These are phyloP conservation scores for Pheucticus melanocephalus DNA, from an alignment of 2,113 vertebrate genomes.

Conservation along the genomic window DNA sequence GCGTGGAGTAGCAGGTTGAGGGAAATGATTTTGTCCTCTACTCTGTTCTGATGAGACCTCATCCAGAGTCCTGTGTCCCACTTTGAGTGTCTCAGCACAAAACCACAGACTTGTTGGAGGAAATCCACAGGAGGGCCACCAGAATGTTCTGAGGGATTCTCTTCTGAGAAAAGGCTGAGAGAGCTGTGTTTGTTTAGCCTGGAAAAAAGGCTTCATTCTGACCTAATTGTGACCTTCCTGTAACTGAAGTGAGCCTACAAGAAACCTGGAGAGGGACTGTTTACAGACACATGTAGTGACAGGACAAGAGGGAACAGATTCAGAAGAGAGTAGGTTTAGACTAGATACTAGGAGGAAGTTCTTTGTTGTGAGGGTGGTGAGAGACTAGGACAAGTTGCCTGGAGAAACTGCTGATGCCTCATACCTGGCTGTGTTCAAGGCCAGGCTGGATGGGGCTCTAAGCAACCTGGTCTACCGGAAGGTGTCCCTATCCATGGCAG, in stretches of 20 bases:
- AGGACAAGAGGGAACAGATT: not conserved
- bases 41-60: not conserved
- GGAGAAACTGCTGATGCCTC: not conserved
- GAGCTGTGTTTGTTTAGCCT: not conserved
- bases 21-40: not conserved
- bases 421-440: no score
- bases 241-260: not conserved
- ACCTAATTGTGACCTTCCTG: not conserved
- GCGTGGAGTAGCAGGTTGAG: accelerated
- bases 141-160: not conserved
- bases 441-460: not conserved
- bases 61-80: not conserved
- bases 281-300: not conserved
- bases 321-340: not conserved
- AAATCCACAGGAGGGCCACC: not conserved
- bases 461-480: not conserved
- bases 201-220: not conserved
- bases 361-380: not conserved
- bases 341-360: not conserved
- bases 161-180: not conserved
- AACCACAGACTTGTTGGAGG: not conserved
- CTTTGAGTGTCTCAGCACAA: not conserved
- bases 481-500: not conserved
- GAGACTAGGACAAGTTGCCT: not conserved
- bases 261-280: not conserved